Base-by-base conservation (phyloP, 2,888 invertebrate genomes). In the Trissolcus japonicus region DNA sequence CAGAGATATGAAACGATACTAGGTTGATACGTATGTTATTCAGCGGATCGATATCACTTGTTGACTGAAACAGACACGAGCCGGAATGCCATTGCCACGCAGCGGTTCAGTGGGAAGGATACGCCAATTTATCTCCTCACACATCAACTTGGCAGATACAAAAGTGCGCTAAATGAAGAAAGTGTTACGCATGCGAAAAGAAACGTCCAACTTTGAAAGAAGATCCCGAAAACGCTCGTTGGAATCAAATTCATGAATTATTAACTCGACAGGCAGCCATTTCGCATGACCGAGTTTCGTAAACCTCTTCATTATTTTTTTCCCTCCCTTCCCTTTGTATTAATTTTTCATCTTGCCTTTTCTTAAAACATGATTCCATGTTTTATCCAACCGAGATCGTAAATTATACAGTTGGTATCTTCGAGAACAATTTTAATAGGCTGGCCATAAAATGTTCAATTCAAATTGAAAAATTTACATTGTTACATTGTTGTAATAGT, bases 31-130 rank as follows among this genome's bases (percentile, higher is more conserved):
- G 60, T 77, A 69, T 63, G 73, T 73, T 73, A 63, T 67, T 63
- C 48, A 40, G 14, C 17, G 50, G 71, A 79, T 79, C 78, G 77
- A 80, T 80, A 78, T 71, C 69, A 80, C 80, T 79, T 78, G 80
- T 80, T 80, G 80, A 79, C 74, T 80, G 67, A 78, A 79, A 71
- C 68, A 80, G 79, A 77, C 66, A 43, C 69, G 66, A 69, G 72
- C 50, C 72, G 60, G 72, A 76, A 76, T 80, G 62, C 67, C 68
- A 73, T 77, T 79, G 69, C 60, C 41, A 53, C 57, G 57, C 51
- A 40, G 54, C 54, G 35, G 19, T 40, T 53, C 16, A 17, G 60
- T 63, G 71, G 43, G 67, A 63, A 46, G 68, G 68, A 56, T 65
- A 56, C 60, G 63, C 56, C 65, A 76, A 75, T 78, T 72, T 78